phyloP scores from a whole-genome alignment of 2,113 vertebrate species.

The Dipodomys spectabilis region DNA sequence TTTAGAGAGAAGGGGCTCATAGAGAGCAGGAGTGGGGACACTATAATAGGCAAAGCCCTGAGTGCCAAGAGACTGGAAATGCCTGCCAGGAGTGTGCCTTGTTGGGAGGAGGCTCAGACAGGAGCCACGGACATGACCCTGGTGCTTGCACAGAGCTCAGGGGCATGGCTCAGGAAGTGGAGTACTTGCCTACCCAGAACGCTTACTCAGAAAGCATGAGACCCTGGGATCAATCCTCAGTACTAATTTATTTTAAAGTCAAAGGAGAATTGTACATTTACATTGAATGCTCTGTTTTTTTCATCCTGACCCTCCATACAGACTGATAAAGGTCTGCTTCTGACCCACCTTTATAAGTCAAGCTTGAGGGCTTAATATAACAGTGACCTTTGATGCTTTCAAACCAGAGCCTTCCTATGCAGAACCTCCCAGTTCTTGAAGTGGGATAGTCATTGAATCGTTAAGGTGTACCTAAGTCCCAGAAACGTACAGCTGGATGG shows the following conservation, averaged over 20 bases:
- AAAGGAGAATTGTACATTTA: accelerated
- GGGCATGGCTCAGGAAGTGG: neutral
- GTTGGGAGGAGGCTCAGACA: neutral
- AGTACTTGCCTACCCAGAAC: no score
- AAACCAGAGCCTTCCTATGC: neutral
- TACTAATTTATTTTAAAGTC: no score
- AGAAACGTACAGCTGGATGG: neutral
- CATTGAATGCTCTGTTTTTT: neutral
- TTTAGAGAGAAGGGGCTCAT: no score
- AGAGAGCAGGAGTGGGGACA: neutral
- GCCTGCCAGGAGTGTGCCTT: neutral
- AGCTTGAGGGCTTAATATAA: neutral
- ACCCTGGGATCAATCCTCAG: no score
- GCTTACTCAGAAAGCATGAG: no score
- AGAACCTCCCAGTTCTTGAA: neutral
- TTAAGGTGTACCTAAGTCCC: neutral
- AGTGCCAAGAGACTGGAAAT: accelerated
- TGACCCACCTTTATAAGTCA: neutral
- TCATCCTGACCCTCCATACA: neutral
- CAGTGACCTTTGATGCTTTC: neutral
- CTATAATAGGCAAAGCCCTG: neutral
- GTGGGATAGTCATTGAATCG: neutral
- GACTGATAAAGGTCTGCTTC: neutral
- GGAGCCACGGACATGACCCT: neutral
- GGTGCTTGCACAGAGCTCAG: accelerated